Conservation (phyloP, 1,140 invertebrate genomes). For the Fopius arisanus region DNA sequence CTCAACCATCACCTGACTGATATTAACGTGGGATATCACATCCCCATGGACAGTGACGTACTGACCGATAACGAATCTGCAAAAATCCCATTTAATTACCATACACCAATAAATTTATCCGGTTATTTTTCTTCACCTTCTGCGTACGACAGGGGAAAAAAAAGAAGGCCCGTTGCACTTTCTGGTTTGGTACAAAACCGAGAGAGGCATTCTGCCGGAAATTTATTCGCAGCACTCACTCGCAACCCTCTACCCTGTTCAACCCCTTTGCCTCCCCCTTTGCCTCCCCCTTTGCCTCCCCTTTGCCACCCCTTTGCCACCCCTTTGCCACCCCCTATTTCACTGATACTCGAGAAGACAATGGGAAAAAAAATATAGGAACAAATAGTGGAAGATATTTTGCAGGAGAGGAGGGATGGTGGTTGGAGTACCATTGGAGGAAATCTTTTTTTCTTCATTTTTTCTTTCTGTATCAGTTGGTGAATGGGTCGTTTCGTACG, state of each 20-base stretch:
- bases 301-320: background rate
- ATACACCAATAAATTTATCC: background rate
- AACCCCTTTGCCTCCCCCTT: background rate
- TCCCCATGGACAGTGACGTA: slow-evolving; percentile 83
- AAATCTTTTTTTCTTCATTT: background rate
- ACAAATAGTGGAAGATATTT: slow-evolving; percentile 1
- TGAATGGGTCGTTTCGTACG: slow-evolving; percentile 20
- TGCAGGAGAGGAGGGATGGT: background rate
- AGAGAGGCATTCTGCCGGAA: background rate
- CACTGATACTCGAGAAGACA: background rate
- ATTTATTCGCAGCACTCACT: slow-evolving; percentile 11
- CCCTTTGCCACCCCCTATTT: background rate
- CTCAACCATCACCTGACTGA: slow-evolving; percentile 81
- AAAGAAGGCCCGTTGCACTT: background rate
- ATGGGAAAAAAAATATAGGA: background rate
- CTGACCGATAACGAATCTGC: slow-evolving; percentile 82
- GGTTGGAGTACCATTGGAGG: background rate
- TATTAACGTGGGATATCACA: slow-evolving; percentile 88
- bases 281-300: background rate
- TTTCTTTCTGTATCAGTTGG: background rate
- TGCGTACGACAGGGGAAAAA: background rate
- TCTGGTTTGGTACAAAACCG: background rate
- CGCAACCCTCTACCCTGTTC: background rate
- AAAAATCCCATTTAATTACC: slow-evolving; percentile 9
- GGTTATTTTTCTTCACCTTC: background rate